These are phyloP conservation scores for Bombus waltoni DNA, from an alignment of 1,140 invertebrate species.

Conservation along the genomic window DNA sequence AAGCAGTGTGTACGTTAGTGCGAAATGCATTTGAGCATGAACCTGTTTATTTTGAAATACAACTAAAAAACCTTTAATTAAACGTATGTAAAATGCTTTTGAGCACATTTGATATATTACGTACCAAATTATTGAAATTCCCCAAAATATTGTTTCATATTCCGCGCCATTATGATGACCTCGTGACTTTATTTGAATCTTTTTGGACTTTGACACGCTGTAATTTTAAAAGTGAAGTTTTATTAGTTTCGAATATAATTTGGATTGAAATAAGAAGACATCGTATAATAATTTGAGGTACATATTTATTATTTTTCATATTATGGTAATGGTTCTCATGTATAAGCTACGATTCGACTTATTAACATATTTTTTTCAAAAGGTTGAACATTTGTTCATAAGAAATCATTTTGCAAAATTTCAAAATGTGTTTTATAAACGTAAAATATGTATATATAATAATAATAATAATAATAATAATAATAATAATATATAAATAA, in stretches of 20 bases:
- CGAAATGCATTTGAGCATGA: neutral
- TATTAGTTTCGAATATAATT: neutral
- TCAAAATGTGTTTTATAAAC: neutral
- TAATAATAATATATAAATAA: no score
- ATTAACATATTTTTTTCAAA: neutral
- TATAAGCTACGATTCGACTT: neutral
- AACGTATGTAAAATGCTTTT: no score
- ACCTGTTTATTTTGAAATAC: neutral
- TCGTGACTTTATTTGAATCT: neutral
- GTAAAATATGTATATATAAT: no score
- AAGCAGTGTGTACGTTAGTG: neutral
- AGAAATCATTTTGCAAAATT: neutral
- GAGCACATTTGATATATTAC: neutral
- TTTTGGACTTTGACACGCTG: no score
- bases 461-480: no score
- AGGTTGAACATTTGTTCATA: neutral
- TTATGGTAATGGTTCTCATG: neutral
- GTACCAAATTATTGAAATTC: neutral
- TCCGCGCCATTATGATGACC: neutral
- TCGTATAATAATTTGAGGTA: neutral
- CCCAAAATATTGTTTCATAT: neutral
- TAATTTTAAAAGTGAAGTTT: neutral
- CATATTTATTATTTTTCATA: neutral
- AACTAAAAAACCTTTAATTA: neutral
- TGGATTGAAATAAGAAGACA: neutral